phyloP scores from a whole-genome alignment of 2,113 vertebrate genomes.

The Sardina pilchardus region DNA sequence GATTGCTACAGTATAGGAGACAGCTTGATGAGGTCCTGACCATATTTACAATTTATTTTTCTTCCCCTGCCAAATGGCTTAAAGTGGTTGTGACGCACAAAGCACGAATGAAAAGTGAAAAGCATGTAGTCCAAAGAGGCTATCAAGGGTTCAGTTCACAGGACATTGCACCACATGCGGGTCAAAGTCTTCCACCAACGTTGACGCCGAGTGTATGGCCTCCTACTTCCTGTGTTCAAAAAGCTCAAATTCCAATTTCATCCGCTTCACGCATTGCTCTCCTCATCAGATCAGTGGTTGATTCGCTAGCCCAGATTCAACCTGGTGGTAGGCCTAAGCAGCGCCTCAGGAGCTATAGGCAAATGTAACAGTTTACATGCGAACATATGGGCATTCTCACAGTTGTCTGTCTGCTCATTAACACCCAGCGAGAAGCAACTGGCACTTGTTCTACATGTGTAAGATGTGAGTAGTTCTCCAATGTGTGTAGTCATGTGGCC shows the following conservation, averaged over 20 bases:
- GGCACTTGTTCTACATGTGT: neutral
- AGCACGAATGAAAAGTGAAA: constrained; percentile 43
- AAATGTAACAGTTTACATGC: neutral
- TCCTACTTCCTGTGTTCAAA: neutral
- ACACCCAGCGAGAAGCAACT: neutral
- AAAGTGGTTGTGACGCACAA: constrained; percentile 40
- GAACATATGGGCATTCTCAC: constrained; percentile 9
- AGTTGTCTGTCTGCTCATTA: constrained; percentile 18
- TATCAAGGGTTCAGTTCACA: neutral
- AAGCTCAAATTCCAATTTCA: neutral
- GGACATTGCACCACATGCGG: neutral
- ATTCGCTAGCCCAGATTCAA: neutral
- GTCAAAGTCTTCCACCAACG: neutral
- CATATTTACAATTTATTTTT: constrained; percentile 42
- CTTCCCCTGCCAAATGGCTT: constrained; percentile 41
- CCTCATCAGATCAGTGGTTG: neutral
- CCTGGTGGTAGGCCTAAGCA: neutral
- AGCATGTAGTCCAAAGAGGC: neutral
- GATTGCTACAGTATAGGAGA: constrained; percentile 48
- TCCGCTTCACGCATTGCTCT: neutral
- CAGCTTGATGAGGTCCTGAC: constrained; percentile 50
- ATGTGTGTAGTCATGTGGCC: no score
- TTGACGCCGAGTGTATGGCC: neutral
- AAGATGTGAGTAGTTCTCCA: no score
- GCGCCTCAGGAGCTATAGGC: constrained; percentile 26